These are phyloP conservation scores for Sturnira hondurensis DNA, from an alignment of 2,113 vertebrate species.

Conservation along the genomic window DNA sequence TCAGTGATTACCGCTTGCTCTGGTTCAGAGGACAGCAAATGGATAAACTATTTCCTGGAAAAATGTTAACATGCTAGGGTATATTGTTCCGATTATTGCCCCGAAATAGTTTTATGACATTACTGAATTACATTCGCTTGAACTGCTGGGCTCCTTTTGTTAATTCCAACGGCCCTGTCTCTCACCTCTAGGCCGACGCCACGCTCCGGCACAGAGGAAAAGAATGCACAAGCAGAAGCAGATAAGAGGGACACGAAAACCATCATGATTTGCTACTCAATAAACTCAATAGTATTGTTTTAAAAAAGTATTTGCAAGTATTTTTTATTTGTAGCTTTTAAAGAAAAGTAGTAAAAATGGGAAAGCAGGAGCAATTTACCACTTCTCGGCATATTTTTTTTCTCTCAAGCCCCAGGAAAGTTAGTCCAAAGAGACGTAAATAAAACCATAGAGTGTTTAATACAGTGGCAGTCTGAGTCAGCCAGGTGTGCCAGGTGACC, in stretches of 20 bases:
- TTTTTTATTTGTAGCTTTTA: constrained; percentile 33
- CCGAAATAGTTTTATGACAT: constrained; percentile 64
- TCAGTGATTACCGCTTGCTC: constrained; percentile 66
- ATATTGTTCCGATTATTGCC: constrained; percentile 67
- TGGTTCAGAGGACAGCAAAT: constrained; percentile 69
- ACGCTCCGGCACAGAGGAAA: not conserved
- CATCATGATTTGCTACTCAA: not conserved
- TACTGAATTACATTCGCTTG: constrained; percentile 52
- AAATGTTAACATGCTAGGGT: constrained; percentile 68
- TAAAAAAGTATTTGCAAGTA: constrained; percentile 18
- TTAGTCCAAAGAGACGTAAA: constrained; percentile 47
- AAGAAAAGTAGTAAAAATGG: constrained; percentile 37
- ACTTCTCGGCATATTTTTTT: not conserved
- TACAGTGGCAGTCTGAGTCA: constrained; percentile 39
- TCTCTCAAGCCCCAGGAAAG: constrained; percentile 32
- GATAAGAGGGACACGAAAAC: not conserved
- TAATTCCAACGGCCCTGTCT: constrained; percentile 55
- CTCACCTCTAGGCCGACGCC: constrained; percentile 32
- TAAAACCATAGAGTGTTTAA: not conserved
- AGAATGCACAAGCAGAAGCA: not conserved
- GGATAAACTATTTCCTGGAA: constrained; percentile 76
- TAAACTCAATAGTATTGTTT: not conserved
- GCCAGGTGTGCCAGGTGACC: constrained; percentile 43
- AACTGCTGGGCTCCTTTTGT: constrained; percentile 53
- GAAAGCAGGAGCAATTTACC: constrained; percentile 18